Evolutionary conservation across 2,888 invertebrate species (phyloP).

Genomic region (Lottia scabra): DNA sequence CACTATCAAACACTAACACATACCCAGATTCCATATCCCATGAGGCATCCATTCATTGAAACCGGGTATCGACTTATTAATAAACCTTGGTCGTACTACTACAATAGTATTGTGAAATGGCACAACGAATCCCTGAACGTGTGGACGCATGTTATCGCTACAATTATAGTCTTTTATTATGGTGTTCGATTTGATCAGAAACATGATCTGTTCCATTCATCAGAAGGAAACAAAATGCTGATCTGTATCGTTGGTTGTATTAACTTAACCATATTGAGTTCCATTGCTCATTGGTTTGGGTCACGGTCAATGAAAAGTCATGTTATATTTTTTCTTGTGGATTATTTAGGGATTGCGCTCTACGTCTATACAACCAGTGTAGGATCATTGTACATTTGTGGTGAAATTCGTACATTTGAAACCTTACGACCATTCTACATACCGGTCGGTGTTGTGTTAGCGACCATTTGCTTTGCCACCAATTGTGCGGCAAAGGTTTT

Average conservation of each 20-base stretch:
- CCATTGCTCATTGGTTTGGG: background rate
- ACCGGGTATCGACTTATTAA: constrained; percentile 21
- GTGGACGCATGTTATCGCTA: constrained; percentile 43
- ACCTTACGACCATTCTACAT: constrained; percentile 27
- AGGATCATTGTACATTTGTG: constrained; percentile 41
- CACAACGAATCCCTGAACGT: constrained; percentile 51
- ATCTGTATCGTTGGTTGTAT: constrained; percentile 31
- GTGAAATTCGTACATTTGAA: constrained; percentile 29
- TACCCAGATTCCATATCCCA: background rate
- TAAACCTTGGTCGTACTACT: constrained; percentile 36
- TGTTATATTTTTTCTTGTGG: constrained; percentile 49
- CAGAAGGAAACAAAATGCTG: constrained; percentile 21
- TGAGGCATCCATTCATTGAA: constrained; percentile 16
- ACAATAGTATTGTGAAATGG: constrained; percentile 39
- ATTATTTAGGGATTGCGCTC: constrained; percentile 54
- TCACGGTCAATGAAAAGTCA: constrained; percentile 26
- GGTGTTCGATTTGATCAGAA: background rate
- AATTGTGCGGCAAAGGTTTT: constrained; percentile 39
- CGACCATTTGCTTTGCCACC: constrained; percentile 38
- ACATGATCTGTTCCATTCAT: constrained; percentile 10
- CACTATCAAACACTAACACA: background rate
- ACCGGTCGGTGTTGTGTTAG: constrained; percentile 37
- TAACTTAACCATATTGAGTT: constrained; percentile 19
- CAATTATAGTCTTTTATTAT: constrained; percentile 27
- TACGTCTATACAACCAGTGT: constrained; percentile 43